Conservation (phyloP, 2,113 vertebrate species). For the Rhynchopsitta pachyrhyncha region DNA sequence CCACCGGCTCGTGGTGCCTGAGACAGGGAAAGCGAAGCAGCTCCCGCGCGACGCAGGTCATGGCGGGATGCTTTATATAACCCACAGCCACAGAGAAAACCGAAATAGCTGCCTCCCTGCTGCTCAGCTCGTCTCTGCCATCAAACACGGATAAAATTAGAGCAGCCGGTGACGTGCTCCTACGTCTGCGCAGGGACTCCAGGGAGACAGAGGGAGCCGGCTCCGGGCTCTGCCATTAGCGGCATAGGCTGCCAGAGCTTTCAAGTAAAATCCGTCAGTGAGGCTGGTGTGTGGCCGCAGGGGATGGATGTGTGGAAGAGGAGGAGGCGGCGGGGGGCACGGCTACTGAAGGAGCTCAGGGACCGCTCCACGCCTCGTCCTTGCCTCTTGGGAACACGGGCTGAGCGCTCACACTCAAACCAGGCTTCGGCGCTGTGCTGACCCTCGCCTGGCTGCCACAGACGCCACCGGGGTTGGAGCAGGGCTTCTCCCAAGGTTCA, state of each 20-base stretch:
- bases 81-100: slow-evolving; percentile 77
- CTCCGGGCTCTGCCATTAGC: slow-evolving; percentile 69
- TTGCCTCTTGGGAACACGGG: neutral
- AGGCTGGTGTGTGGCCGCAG: neutral
- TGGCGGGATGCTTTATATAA: slow-evolving; percentile 80
- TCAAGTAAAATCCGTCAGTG: slow-evolving; percentile 66
- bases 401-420: neutral
- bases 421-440: neutral
- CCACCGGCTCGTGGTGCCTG: slow-evolving; percentile 28
- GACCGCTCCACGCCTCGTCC: neutral
- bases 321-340: neutral
- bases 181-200: slow-evolving; percentile 90
- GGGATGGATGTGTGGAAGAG: slow-evolving; percentile 1
- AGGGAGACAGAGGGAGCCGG: slow-evolving; percentile 76
- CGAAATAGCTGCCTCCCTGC: slow-evolving; percentile 92
- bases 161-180: slow-evolving; percentile 88
- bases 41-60: slow-evolving; percentile 72
- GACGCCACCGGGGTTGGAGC: neutral
- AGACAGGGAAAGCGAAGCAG: slow-evolving; percentile 13
- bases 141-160: slow-evolving; percentile 94
- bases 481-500: neutral
- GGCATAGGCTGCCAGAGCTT: slow-evolving; percentile 66
- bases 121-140: slow-evolving; percentile 92
- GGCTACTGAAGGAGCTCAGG: neutral
- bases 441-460: neutral